Conservation (phyloP, 1,140 invertebrate species). For the Drosophila suzukii region DNA sequence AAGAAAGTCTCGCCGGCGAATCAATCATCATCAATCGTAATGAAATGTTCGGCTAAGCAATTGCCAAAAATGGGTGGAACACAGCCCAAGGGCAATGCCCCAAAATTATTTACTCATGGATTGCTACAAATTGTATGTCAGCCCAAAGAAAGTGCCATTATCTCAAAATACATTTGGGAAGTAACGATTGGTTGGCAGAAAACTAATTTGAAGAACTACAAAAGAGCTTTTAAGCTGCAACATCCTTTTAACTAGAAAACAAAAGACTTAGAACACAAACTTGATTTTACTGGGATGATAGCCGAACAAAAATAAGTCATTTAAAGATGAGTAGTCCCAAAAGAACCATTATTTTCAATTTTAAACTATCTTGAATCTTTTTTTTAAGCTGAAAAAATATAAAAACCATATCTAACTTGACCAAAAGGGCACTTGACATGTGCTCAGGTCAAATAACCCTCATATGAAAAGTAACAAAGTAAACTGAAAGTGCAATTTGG, state of each 20-base stretch:
- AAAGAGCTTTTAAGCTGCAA: not conserved
- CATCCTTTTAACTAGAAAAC: not conserved
- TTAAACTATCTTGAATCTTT: not conserved
- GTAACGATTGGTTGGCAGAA: not conserved
- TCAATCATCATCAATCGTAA: constrained; percentile 47
- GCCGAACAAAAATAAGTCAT: no score
- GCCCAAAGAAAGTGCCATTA: constrained; percentile 22
- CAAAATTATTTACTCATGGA: constrained; percentile 2
- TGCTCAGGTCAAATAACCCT: constrained; percentile 31
- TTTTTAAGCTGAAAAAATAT: not conserved
- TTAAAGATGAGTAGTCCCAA: not conserved
- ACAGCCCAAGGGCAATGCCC: constrained; percentile 31
- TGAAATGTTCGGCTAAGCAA: constrained; percentile 17
- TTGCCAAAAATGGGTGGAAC: constrained; percentile 34
- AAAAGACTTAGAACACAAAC: constrained; percentile 66
- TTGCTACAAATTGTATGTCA: not conserved
- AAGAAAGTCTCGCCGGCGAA: constrained; percentile 32
- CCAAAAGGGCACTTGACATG: constrained; percentile 40
- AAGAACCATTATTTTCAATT: not conserved
- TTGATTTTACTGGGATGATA: constrained; percentile 1
- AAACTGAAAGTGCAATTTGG: constrained; percentile 41
- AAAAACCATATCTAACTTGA: constrained; percentile 1
- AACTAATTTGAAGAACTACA: not conserved
- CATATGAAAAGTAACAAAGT: constrained; percentile 40
- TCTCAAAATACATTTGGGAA: not conserved